Percentiles rank a stretch among this genome's conserved stretches.
phyloP scores from a whole-genome alignment of 2,888 invertebrate species.

The Drosophila percnosoma region DNA sequence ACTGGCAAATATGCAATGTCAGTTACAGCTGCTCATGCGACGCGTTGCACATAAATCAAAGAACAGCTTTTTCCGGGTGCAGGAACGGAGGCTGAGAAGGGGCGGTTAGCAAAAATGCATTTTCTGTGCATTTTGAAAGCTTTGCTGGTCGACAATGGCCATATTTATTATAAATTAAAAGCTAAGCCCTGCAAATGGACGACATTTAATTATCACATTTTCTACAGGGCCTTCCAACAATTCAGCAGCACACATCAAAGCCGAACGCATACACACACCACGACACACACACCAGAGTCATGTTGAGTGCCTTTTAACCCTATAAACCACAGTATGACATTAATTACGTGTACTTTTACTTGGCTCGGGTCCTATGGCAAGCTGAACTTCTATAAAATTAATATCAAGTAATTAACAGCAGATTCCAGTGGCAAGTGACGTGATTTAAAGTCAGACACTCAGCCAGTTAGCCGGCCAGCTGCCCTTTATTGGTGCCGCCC shows the following conservation, averaged over 20 bases:
- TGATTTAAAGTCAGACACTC: slow-evolving; percentile 67
- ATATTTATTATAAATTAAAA: slow-evolving; percentile 72
- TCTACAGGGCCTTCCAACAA: slow-evolving; percentile 20
- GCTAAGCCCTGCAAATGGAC: slow-evolving; percentile 62
- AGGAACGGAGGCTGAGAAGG: not conserved
- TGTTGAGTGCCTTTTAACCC: slow-evolving; percentile 51
- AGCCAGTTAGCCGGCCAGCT: slow-evolving; percentile 28
- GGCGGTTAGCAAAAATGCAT: slow-evolving; percentile 36
- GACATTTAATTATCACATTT: slow-evolving; percentile 75
- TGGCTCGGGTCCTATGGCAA: slow-evolving; percentile 14
- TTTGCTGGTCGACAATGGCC: slow-evolving; percentile 27
- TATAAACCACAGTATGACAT: slow-evolving; percentile 78
- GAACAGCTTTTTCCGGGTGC: slow-evolving; percentile 6
- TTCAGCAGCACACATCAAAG: slow-evolving; percentile 38
- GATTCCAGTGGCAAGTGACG: slow-evolving; percentile 70
- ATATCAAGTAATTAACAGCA: slow-evolving; percentile 84
- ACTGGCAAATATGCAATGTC: slow-evolving; percentile 67
- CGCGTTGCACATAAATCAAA: slow-evolving; percentile 70
- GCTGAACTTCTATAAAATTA: slow-evolving; percentile 79
- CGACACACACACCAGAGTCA: slow-evolving; percentile 6
- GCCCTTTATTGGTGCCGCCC: slow-evolving; percentile 24
- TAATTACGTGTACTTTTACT: slow-evolving; percentile 67
- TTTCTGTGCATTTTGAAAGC: slow-evolving; percentile 16
- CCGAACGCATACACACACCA: slow-evolving; percentile 7
- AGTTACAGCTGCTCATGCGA: slow-evolving; percentile 67